Conservation (phyloP, 2,797 vertebrate genomes). For the Streptopelia turtur region DNA sequence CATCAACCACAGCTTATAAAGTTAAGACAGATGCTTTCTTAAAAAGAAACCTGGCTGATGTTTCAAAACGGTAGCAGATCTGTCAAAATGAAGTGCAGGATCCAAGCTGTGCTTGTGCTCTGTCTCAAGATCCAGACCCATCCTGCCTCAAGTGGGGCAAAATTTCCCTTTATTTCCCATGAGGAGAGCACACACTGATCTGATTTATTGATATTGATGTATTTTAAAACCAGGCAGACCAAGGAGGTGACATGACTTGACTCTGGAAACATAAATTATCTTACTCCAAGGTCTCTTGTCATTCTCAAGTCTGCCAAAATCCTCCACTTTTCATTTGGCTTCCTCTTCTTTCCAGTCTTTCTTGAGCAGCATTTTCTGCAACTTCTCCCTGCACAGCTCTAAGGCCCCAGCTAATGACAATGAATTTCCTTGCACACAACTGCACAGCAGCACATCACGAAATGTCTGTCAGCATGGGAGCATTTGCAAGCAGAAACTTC, state of each 20-base stretch:
- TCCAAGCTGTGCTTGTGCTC: not conserved
- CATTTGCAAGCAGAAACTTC: not conserved
- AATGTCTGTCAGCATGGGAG: not conserved
- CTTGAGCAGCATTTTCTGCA: not conserved
- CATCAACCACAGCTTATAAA: not conserved
- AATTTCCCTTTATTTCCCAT: not conserved
- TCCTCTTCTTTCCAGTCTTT: not conserved
- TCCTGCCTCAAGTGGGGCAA: not conserved
- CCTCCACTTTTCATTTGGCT: not conserved
- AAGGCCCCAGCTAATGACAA: not conserved
- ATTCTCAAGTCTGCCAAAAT: not conserved
- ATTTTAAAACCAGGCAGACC: not conserved
- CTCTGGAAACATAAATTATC: not conserved
- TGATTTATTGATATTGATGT: not conserved
- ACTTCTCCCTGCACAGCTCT: not conserved
- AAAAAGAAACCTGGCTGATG: not conserved
- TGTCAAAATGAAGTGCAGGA: not conserved
- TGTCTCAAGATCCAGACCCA: not conserved
- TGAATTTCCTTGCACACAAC: not conserved
- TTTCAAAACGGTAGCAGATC: not conserved
- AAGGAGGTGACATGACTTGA: not conserved
- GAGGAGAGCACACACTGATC: not conserved
- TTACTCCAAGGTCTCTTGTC: not conserved
- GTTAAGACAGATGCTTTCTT: not conserved
- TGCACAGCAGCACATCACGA: not conserved